A percentile compares a stretch with the other conserved stretches of the same genome.
Evolutionary conservation across 2,113 vertebrate species (phyloP).

Genomic region (Emydura subglobosa): DNA sequence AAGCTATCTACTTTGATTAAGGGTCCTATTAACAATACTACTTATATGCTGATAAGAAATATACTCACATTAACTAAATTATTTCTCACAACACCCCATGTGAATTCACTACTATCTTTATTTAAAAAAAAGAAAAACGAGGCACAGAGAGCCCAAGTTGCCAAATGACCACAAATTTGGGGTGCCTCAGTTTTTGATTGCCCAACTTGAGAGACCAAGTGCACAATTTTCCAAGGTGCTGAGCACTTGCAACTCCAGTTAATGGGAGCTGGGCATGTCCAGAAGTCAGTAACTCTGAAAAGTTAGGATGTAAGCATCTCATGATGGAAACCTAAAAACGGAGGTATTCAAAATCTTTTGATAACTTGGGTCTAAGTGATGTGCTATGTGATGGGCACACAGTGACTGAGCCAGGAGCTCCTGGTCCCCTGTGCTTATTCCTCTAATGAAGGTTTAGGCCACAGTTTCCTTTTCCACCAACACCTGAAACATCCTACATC

Average conservation of each 20-base stretch:
- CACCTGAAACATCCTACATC: fast-evolving
- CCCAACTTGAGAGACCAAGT: neutral
- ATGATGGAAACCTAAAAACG: neutral
- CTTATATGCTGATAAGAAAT: neutral
- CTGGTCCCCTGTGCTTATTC: neutral
- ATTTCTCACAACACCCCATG: neutral
- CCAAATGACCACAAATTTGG: neutral
- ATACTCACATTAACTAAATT: neutral
- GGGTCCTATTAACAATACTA: neutral
- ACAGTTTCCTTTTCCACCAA: neutral
- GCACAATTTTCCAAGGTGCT: neutral
- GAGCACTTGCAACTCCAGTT: fast-evolving
- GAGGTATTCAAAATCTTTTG: neutral
- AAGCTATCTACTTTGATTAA: neutral
- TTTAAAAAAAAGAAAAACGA: neutral
- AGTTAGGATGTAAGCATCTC: neutral
- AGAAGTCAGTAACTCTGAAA: neutral
- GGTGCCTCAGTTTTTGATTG: neutral
- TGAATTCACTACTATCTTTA: neutral
- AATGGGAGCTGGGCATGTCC: neutral
- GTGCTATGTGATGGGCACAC: neutral
- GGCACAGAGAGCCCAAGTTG: neutral
- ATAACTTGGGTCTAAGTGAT: neutral
- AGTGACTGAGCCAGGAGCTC: neutral
- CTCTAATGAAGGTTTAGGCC: neutral